phyloP scores from a whole-genome alignment of 2,113 vertebrate species.

The Glaucomys volans region DNA sequence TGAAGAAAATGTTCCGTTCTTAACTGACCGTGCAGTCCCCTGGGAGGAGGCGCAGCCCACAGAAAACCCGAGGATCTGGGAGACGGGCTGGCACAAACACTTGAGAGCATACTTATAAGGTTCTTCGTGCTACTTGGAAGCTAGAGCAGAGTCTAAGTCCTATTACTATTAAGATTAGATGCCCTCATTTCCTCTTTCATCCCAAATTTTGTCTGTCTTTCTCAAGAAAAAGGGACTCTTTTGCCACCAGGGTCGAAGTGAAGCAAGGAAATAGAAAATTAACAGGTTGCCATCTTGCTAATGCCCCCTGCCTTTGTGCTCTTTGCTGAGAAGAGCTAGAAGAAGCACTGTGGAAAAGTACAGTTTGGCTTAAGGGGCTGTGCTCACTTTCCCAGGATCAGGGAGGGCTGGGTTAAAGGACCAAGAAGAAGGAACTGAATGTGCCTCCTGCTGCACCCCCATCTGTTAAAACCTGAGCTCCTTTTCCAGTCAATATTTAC shows the following conservation, averaged over 20 bases:
- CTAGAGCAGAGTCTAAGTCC: neutral
- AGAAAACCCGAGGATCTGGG: neutral
- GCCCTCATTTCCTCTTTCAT: neutral
- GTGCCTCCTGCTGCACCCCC: neutral
- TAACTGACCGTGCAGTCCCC: constrained; percentile 5
- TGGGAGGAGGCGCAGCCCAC: neutral
- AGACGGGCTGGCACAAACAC: neutral
- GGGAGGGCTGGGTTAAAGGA: neutral
- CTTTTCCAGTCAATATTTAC: neutral
- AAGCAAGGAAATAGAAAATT: neutral
- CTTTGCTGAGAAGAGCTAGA: neutral
- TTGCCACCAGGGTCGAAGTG: neutral
- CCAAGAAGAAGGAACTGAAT: neutral
- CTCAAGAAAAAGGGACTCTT: neutral
- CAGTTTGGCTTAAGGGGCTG: neutral
- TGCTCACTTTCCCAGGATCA: neutral
- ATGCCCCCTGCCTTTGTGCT: fast-evolving
- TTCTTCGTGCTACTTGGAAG: neutral
- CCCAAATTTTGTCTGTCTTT: neutral
- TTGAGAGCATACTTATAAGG: neutral
- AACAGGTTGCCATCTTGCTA: neutral
- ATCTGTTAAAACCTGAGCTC: neutral
- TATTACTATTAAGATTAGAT: neutral
- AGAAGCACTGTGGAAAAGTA: neutral
- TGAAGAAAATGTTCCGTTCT: constrained; percentile 53